These are phyloP conservation scores for Luehdorfia chinensis DNA, from an alignment of 1,140 invertebrate genomes.

Conservation along the genomic window DNA sequence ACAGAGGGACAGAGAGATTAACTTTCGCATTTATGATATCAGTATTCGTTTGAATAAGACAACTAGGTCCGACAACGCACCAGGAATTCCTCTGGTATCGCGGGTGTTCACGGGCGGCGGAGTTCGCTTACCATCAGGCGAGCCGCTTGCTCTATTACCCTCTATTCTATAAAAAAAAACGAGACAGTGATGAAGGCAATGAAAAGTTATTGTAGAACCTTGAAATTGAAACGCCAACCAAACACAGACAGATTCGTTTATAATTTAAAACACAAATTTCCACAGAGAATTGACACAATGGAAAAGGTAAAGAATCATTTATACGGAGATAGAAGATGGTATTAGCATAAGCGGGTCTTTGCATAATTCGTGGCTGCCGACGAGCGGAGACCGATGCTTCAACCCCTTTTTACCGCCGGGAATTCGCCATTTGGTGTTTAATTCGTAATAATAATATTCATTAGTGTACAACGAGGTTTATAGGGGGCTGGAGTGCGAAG, in stretches of 20 bases:
- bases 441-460: slow-evolving; percentile 29
- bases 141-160: too few relatives aligned
- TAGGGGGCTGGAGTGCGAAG: too few relatives aligned
- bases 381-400: slow-evolving; percentile 6
- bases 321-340: slow-evolving; percentile 16
- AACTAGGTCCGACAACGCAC: too few relatives aligned
- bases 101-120: too few relatives aligned
- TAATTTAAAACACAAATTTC: slow-evolving; percentile 19
- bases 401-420: slow-evolving; percentile 17
- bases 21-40: too few relatives aligned
- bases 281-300: slow-evolving; percentile 11
- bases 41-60: too few relatives aligned
- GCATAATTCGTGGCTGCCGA: slow-evolving; percentile 28
- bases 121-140: too few relatives aligned
- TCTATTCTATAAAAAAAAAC: too few relatives aligned
- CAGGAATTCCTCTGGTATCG: too few relatives aligned
- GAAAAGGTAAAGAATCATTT: slow-evolving; percentile 22
- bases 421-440: slow-evolving; percentile 23
- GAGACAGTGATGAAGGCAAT: too few relatives aligned
- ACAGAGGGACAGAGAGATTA: too few relatives aligned
- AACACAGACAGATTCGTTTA: slow-evolving; percentile 10
- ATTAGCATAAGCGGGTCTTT: slow-evolving; percentile 32
- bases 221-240: neutral
- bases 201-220: neutral
- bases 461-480: too few relatives aligned